phyloP scores from a whole-genome alignment of 2,888 invertebrate genomes.

The Pilophorus perplexus region DNA sequence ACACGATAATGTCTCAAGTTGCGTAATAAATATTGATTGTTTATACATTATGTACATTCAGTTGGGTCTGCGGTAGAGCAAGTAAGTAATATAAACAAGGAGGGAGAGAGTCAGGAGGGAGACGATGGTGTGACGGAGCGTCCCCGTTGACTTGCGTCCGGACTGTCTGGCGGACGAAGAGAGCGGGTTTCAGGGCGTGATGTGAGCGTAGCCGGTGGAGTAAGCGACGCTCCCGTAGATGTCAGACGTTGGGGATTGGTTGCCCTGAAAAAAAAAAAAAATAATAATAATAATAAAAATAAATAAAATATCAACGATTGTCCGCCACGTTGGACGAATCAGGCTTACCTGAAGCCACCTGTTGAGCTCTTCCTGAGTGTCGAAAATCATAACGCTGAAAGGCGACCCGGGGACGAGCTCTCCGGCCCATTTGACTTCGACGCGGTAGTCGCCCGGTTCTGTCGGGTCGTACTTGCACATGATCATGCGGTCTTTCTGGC shows the following conservation, averaged over 20 bases:
- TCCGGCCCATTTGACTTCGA: constrained; percentile 97
- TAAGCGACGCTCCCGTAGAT: constrained; percentile 56
- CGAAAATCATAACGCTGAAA: constrained; percentile 98
- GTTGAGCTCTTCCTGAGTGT: constrained; percentile 92
- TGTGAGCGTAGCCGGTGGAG: constrained; percentile 57
- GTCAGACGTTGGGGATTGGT: constrained; percentile 52
- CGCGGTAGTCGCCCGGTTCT: constrained; percentile 96
- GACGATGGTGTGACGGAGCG: too few relatives aligned
- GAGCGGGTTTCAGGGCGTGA: constrained; percentile 48
- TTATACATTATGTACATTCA: not conserved
- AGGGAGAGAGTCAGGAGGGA: too few relatives aligned
- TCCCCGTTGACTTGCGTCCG: too few relatives aligned
- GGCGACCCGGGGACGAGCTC: constrained; percentile 97
- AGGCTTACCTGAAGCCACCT: constrained; percentile 56
- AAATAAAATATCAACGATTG: too few relatives aligned
- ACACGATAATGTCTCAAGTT: not conserved
- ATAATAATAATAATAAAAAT: too few relatives aligned
- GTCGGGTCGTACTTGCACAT: constrained; percentile 97
- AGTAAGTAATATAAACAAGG: not conserved
- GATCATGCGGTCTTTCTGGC: constrained; percentile 96
- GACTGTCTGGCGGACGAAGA: not conserved
- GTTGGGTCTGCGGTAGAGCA: not conserved
- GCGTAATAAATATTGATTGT: not conserved
- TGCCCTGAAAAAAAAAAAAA: constrained; percentile 49
- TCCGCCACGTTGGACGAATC: not conserved